A percentile compares a stretch with the other conserved stretches of the same genome.
Evolutionary conservation across 2,797 vertebrate genomes (phyloP).

Genomic region (Galaxias olidus): DNA sequence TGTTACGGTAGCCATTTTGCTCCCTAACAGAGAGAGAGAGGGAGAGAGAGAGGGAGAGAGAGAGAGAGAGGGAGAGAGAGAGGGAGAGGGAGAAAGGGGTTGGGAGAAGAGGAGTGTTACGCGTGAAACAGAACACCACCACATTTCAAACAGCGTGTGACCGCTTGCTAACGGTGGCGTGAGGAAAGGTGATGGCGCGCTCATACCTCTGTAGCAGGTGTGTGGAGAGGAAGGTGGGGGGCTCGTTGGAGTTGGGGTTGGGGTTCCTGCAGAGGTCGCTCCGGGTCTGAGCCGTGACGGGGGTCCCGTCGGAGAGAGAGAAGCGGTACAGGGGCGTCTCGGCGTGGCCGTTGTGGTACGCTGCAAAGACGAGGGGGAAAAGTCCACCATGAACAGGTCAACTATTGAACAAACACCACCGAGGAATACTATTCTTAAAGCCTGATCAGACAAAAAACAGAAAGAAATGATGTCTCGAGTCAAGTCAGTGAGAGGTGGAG

Average conservation of each 20-base stretch:
- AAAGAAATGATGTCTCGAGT: not conserved
- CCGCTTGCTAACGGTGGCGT: constrained; percentile 17
- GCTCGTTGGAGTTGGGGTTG: constrained; percentile 86
- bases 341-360: constrained; percentile 88
- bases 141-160: constrained; percentile 7
- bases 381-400: not conserved
- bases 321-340: constrained; percentile 95
- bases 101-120: too few species aligned
- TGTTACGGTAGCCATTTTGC: constrained; percentile 88
- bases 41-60: constrained; percentile 19
- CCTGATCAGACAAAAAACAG: too few species aligned
- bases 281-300: constrained; percentile 93
- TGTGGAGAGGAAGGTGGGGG: constrained; percentile 89
- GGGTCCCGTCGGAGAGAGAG: constrained; percentile 92
- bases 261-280: constrained; percentile 87
- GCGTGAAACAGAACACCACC: not conserved
- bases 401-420: not conserved
- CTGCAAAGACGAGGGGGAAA: constrained; percentile 63
- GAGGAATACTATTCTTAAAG: too few species aligned
- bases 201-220: constrained; percentile 93
- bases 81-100: not conserved
- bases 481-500: not conserved
- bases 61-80: constrained; percentile 12
- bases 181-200: not conserved
- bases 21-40: constrained; percentile 75